These are phyloP conservation scores for Tetropium fuscum DNA, from an alignment of 2,888 invertebrate species.

Conservation along the genomic window DNA sequence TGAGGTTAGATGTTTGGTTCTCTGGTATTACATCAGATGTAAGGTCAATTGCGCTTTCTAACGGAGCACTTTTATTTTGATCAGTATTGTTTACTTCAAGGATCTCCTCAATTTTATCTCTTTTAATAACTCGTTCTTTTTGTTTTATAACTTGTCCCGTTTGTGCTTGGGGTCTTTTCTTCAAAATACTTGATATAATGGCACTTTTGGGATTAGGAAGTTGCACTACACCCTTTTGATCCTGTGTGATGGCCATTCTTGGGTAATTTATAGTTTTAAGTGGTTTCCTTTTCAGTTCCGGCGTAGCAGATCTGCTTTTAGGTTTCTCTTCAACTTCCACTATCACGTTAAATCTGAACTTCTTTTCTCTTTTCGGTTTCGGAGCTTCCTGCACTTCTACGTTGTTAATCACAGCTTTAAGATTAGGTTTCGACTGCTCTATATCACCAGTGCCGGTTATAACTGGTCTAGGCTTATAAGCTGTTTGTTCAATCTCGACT, in stretches of 20 bases:
- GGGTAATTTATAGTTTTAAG: constrained; percentile 11
- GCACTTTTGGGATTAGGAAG: constrained; percentile 47
- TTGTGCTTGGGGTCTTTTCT: constrained; percentile 46
- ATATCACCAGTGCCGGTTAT: constrained; percentile 68
- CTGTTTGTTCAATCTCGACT: constrained; percentile 69
- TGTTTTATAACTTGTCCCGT: constrained; percentile 42
- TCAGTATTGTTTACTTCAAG: too few relatives aligned
- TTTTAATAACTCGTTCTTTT: constrained; percentile 30
- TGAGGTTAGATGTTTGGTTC: too few relatives aligned
- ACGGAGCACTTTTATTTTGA: too few relatives aligned
- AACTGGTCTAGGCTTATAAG: constrained; percentile 67
- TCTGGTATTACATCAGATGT: too few relatives aligned
- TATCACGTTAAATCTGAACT: constrained; percentile 62
- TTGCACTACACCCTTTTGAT: constrained; percentile 42
- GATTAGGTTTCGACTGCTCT: constrained; percentile 62
- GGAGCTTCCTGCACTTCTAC: constrained; percentile 72
- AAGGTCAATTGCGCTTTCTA: too few relatives aligned
- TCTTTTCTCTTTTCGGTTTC: constrained; percentile 56
- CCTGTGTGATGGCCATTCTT: constrained; percentile 30
- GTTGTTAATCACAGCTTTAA: constrained; percentile 71
- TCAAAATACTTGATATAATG: constrained; percentile 52
- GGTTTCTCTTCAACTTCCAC: constrained; percentile 52
- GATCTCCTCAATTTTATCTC: too few relatives aligned
- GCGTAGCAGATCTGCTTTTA: constrained; percentile 21
- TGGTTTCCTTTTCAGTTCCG: constrained; percentile 5